Conservation (phyloP, 1,140 invertebrate genomes). For the Penaeus vannamei region DNA sequence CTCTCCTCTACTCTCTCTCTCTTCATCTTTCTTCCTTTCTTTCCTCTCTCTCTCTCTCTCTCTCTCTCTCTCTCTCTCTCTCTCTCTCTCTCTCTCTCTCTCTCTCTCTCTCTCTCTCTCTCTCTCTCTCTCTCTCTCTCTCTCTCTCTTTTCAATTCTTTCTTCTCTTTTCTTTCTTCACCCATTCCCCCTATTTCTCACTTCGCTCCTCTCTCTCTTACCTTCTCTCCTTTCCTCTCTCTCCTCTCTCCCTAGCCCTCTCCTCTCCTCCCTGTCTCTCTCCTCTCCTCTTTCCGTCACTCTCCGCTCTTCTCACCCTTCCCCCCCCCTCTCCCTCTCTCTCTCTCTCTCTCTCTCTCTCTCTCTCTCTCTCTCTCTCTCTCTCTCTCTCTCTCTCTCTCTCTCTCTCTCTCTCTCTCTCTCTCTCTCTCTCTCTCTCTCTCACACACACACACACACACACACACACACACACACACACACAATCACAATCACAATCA, state of each 20-base stretch:
- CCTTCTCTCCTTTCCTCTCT: neutral
- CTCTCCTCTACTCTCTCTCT: neutral
- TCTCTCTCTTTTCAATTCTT: neutral
- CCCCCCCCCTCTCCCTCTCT: neutral
- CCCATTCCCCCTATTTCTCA: neutral
- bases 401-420: constrained; percentile 19
- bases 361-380: constrained; percentile 19
- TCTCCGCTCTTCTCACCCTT: neutral
- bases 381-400: constrained; percentile 19
- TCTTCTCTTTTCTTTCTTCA: neutral
- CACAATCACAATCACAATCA: too few species aligned
- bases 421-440: neutral
- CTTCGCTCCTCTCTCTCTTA: neutral
- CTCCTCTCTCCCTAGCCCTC: neutral
- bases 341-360: neutral
- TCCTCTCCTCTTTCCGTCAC: neutral
- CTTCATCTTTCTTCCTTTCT: neutral
- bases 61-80: constrained; percentile 38
- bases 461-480: too few species aligned
- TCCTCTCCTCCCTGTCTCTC: neutral
- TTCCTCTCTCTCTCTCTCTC: neutral
- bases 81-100: neutral
- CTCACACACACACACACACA: neutral
- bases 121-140: neutral
- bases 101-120: neutral